phyloP scores from a whole-genome alignment of 2,888 invertebrate species.

The Masnerella sp. region DNA sequence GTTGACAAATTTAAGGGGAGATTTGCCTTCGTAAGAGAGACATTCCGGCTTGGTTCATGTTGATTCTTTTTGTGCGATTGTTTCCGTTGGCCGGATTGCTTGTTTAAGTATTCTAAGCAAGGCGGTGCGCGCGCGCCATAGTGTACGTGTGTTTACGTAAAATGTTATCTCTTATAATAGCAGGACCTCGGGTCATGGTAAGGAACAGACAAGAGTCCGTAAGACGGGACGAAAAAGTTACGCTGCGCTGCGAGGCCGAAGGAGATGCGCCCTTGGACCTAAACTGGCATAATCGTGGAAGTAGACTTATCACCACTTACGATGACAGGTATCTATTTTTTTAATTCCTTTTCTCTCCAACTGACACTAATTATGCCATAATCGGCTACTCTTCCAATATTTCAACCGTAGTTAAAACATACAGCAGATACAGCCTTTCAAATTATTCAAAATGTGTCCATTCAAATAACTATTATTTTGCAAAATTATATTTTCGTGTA shows the following conservation, averaged over 20 bases:
- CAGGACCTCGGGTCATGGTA: slow-evolving; percentile 79
- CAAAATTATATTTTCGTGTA: too few species aligned
- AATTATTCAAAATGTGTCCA: too few species aligned
- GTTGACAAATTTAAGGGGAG: slow-evolving; percentile 32
- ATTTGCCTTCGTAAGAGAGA: slow-evolving; percentile 35
- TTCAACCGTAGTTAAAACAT: too few species aligned
- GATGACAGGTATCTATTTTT: slow-evolving; percentile 78
- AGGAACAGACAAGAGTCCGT: slow-evolving; percentile 78
- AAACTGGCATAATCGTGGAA: slow-evolving; percentile 79
- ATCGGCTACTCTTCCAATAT: too few species aligned
- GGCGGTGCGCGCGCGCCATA: slow-evolving; percentile 4
- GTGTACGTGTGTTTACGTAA: slow-evolving; percentile 23
- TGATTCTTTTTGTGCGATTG: slow-evolving; percentile 32
- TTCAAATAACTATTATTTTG: too few species aligned
- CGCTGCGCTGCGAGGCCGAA: slow-evolving; percentile 79
- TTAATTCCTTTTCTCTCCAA: too few species aligned
- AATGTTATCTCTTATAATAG: slow-evolving; percentile 68
- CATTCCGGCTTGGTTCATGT: slow-evolving; percentile 23
- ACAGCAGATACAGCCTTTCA: too few species aligned
- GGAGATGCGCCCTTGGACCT: slow-evolving; percentile 80
- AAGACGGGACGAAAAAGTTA: slow-evolving; percentile 79
- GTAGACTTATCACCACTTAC: slow-evolving; percentile 79
- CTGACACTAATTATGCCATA: background rate
- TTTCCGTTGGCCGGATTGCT: slow-evolving; percentile 25
- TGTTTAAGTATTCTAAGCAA: slow-evolving; percentile 38